phyloP scores from a whole-genome alignment of 2,888 invertebrate genomes.

The Euzetes globulus region DNA sequence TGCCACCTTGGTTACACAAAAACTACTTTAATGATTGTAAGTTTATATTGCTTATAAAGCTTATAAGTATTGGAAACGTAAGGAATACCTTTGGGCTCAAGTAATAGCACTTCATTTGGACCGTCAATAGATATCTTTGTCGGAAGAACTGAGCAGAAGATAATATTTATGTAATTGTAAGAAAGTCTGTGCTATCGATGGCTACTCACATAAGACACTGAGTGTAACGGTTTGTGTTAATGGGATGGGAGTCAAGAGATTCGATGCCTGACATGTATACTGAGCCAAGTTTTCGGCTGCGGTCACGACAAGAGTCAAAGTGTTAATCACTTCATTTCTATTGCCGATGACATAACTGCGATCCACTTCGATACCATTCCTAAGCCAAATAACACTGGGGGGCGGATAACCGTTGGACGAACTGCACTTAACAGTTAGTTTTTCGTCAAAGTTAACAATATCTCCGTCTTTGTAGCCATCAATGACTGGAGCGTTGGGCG shows the following conservation, averaged over 20 bases:
- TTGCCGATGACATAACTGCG: slow-evolving; percentile 24
- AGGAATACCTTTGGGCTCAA: slow-evolving; percentile 43
- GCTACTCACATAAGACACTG: slow-evolving; percentile 40
- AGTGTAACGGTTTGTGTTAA: slow-evolving; percentile 39
- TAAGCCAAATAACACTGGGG: slow-evolving; percentile 35
- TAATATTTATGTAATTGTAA: background rate
- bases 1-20: too few relatives aligned
- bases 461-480: slow-evolving; percentile 36
- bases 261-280: slow-evolving; percentile 48
- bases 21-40: too few relatives aligned
- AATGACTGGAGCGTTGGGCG: slow-evolving; percentile 34
- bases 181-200: background rate
- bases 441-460: slow-evolving; percentile 26
- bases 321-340: slow-evolving; percentile 43
- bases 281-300: slow-evolving; percentile 47
- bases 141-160: slow-evolving; percentile 40
- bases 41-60: background rate
- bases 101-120: slow-evolving; percentile 42
- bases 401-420: slow-evolving; percentile 36
- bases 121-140: slow-evolving; percentile 41
- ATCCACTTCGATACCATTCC: slow-evolving; percentile 37
- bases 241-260: slow-evolving; percentile 39
- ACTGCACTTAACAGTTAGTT: slow-evolving; percentile 34
- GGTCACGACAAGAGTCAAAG: slow-evolving; percentile 42
- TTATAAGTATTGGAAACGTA: background rate